Base-by-base conservation (phyloP, 2,797 vertebrate genomes). In the Euphonia xanthogaster region DNA sequence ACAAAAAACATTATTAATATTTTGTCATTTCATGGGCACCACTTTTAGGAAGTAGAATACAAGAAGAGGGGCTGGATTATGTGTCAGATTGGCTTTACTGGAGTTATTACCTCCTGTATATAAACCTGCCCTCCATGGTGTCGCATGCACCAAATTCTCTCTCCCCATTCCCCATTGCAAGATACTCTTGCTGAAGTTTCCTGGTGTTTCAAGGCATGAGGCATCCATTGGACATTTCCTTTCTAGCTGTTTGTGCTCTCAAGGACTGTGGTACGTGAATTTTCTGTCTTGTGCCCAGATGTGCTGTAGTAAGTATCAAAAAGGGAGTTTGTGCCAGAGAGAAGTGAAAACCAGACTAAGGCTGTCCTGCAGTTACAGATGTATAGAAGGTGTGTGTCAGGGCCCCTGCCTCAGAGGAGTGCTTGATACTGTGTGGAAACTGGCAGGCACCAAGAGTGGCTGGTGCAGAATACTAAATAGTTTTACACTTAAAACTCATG, bases 111-210 rank as follows among this genome's bases (percentile, higher is more conserved):
- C 14, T 72, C 18, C n/a, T 68, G 6, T 31, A 9, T 5, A 6
- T 63, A 40, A 81, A 60, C 3, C 67, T 21, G 28, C 16, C 8
- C 14, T 42, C 2, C 0, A 0, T 37, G 35, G 16, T 57, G 14
- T 60, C 12, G 9, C 33, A 9, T n/a, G 18, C 35, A 53, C 39
- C 62, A 76, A 10, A 50, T 80, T 83, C 37, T 79, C n/a, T 75
- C n/a, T 82, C 14, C 22, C 11, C 12, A 9, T 9, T 75, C 9
- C 23, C 20, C 20, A 18, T 19, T 51, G 27, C 28, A 83, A 24
- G 33, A 17, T 57, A 5, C 14, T 37, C n/a, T 48, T 44, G 30
- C 24, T 87, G 63, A 67, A 55, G 9, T 73, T 87, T 30, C 3
- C 1, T 10, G 10, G 24, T 82, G 17, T 71, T 90, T 79, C 37